Conservation (phyloP, 30 jellyfish, hydroid and myxozoan genomes). For the Turritopsis dohrnii region DNA sequence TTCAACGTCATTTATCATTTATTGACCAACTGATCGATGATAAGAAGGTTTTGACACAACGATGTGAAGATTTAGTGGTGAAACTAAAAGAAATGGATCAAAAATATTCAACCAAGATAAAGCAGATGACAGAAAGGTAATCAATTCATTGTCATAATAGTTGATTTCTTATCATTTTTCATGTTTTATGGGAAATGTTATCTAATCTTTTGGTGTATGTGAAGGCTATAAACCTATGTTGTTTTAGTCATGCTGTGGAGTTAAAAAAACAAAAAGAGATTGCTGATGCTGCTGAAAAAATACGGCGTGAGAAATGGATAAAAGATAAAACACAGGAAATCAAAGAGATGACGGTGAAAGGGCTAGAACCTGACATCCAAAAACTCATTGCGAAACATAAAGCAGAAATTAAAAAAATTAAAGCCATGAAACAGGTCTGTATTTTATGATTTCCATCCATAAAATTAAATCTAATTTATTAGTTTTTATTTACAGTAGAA, state of each 20-base stretch:
- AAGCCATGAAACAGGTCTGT: constrained; percentile 82
- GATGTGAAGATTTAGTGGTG: constrained; percentile 84
- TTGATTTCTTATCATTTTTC: neutral
- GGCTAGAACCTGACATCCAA: constrained; percentile 94
- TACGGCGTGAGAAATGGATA: constrained; percentile 95
- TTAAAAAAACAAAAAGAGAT: constrained; percentile 82
- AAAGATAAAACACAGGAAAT: constrained; percentile 84
- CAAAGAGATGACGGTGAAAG: constrained; percentile 95
- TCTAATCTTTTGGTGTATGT: no score
- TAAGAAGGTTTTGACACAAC: constrained; percentile 81
- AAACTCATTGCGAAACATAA: constrained; percentile 82
- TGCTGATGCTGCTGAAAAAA: constrained; percentile 92
- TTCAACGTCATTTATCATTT: constrained; percentile 89
- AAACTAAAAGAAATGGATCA: constrained; percentile 89
- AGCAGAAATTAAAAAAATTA: constrained; percentile 78
- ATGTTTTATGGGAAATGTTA: no score
- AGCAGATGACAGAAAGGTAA: constrained; percentile 68
- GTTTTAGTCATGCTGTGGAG: constrained; percentile 74
- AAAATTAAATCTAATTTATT: no score
- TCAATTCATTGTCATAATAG: no score
- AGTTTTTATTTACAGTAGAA: no score
- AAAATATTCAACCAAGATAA: constrained; percentile 68
- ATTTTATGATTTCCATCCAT: neutral
- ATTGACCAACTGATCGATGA: constrained; percentile 94
- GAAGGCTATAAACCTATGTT: no score